Percentiles rank a stretch among this genome's conserved stretches.
Conservation (phyloP, 2,888 invertebrate species). For the Drosophila birchii region DNA sequence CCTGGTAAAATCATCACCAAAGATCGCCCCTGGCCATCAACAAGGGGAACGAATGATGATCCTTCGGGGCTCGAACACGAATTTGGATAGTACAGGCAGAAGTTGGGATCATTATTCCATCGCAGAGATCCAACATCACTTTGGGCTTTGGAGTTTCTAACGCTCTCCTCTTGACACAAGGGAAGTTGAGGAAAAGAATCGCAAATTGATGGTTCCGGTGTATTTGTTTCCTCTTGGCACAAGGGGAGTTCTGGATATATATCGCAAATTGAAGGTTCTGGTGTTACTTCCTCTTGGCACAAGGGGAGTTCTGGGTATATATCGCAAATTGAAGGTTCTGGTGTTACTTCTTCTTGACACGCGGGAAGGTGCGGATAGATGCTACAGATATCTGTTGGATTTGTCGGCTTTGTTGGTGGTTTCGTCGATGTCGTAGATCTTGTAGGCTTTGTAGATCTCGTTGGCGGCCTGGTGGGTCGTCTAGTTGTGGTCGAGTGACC, state of each 20-base stretch:
- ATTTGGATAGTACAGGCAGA: slow-evolving; percentile 47
- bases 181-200: not conserved
- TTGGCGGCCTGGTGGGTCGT: not conserved
- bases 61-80: slow-evolving; percentile 42
- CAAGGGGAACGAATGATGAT: slow-evolving; percentile 41
- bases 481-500: not conserved
- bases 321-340: not conserved
- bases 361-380: not conserved
- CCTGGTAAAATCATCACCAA: slow-evolving; percentile 41
- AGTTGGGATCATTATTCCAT: slow-evolving; percentile 20
- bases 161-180: not conserved
- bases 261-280: not conserved
- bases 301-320: not conserved
- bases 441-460: not conserved
- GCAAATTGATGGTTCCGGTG: not conserved
- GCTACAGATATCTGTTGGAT: not conserved
- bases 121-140: not conserved
- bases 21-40: slow-evolving; percentile 42
- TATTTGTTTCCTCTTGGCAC: not conserved
- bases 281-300: slow-evolving; percentile 1
- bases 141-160: not conserved
- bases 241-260: not conserved
- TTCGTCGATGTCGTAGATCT: not conserved
- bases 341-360: not conserved
- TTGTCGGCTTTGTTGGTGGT: not conserved